Evolutionary conservation across 1,140 invertebrate genomes (phyloP), one percentile per base, ranked within the genome.

Genomic region (Wiebesia pumilae): DNA sequence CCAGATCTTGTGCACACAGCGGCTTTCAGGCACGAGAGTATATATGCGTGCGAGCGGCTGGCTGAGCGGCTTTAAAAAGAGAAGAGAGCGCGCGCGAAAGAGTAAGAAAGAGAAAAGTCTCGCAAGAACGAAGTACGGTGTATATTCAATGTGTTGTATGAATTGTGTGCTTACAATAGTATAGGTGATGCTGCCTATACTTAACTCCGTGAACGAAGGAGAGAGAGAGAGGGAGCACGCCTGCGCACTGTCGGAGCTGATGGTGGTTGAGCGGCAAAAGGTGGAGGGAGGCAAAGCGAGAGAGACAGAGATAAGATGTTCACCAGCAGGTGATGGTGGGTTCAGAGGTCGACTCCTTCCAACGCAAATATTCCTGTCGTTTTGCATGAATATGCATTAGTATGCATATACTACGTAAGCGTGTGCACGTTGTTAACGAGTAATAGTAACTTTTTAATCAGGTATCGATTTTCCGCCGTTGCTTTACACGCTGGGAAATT

Each of bases 291-390:
- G 30, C 2, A 1, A 30, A 69, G 75, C 1, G 75, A 81, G 84
- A 62, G 65, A 43, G 80, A 67, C 30, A n/a, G 40, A 86, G 84
- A 81, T 71, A 65, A 51, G 62, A 80, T 83, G 81, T 87, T 87
- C 81, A 16, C 75, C 81, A 87, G 65, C 86, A 87, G 86, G 86
- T 87, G 86, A 87, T 87, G 86, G 81, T 87, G 67, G 58, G 86
- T 87, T 87, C 86, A 87, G 75, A 87, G 86, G 86, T 87, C 81
- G 62, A 71, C 86, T 81, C 86, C 86, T 87, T 87, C 86, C 77
- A 83, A 35, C 81, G 24, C 21, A 87, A 58, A 73, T 86, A 86
- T 86, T 78, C 58, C 80, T 86, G 85, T 86, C 80, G 73, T 83
- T 83, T 86, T 65, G 58, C 6, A 30, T 62, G 1, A 35, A n/a